Evolutionary conservation across 2,797 vertebrate genomes (phyloP).

Genomic region (Coregonus ussuriensis): DNA sequence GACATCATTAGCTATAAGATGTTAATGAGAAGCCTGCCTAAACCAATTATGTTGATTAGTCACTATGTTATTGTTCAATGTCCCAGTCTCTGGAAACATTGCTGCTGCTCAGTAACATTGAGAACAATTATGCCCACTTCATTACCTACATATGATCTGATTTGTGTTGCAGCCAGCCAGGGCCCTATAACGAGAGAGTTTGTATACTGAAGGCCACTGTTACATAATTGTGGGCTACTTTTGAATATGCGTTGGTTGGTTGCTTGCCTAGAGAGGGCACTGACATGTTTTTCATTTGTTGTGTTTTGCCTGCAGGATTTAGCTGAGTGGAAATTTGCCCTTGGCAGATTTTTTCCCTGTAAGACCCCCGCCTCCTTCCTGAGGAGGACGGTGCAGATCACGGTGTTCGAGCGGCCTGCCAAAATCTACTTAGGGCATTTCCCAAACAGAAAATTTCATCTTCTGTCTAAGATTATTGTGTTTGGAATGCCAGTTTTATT

Average conservation of each 20-base stretch:
- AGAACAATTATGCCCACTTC: not conserved
- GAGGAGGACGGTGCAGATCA: constrained; percentile 21
- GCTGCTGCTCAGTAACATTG: not conserved
- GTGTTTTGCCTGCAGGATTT: constrained; percentile 32
- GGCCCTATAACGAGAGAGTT: not conserved
- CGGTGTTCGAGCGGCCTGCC: constrained; percentile 33
- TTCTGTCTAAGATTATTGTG: constrained; percentile 50
- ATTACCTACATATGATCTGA: constrained; percentile 5
- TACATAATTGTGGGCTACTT: constrained; percentile 36
- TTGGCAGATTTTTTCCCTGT: constrained; percentile 45
- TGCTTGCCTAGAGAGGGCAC: not conserved
- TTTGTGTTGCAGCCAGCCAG: not conserved
- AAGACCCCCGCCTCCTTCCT: constrained; percentile 19
- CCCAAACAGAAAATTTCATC: constrained; percentile 56
- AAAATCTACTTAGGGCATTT: constrained; percentile 53
- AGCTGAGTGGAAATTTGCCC: constrained; percentile 48
- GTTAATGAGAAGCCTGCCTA: constrained; percentile 15
- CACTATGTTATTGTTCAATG: constrained; percentile 27
- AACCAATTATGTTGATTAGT: constrained; percentile 21
- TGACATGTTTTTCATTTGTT: constrained; percentile 34
- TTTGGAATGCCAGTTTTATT: constrained; percentile 40
- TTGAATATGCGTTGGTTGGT: not conserved
- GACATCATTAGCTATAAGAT: constrained; percentile 13
- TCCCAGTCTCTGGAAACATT: constrained; percentile 9
- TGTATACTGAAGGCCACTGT: constrained; percentile 29